These are phyloP conservation scores for Acrocephalus arundinaceus DNA, from an alignment of 2,113 vertebrate species.

Conservation along the genomic window DNA sequence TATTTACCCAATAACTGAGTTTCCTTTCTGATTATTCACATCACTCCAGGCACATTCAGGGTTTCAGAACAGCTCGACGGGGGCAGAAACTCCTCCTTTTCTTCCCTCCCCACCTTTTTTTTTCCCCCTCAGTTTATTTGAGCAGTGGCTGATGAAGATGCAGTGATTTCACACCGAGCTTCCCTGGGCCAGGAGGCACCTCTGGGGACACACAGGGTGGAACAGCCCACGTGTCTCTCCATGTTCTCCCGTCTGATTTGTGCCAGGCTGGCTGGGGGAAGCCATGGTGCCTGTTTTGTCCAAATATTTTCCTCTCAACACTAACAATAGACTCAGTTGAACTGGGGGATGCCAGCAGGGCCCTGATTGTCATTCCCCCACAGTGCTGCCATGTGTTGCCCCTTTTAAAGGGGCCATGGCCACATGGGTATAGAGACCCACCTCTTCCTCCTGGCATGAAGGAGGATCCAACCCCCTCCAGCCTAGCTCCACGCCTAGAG, in stretches of 20 bases:
- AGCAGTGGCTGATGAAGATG: not conserved
- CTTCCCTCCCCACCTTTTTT: not conserved
- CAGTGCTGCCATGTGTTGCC: not conserved
- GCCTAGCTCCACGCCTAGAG: not conserved
- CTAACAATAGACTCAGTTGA: not conserved
- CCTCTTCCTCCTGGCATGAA: not conserved
- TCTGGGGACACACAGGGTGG: not conserved
- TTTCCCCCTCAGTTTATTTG: not conserved
- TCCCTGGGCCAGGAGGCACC: not conserved
- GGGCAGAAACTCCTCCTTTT: conserved; percentile 27
- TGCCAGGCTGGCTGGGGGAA: not conserved
- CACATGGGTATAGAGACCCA: not conserved
- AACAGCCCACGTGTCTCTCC: not conserved
- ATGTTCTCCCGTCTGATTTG: not conserved
- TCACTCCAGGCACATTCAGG: conserved; percentile 46
- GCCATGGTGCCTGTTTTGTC: not conserved
- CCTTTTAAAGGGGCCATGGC: not conserved
- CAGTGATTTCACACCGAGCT: not conserved
- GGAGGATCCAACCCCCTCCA: not conserved
- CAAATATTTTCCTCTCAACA: not conserved
- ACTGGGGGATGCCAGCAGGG: not conserved
- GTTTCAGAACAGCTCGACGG: not conserved
- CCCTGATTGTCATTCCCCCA: not conserved
- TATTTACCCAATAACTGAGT: conserved; percentile 61
- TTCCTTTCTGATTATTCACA: conserved; percentile 64